Percentiles rank a stretch among this genome's conserved stretches.
These are phyloP conservation scores for Spialia ferax DNA, from an alignment of 2,888 invertebrate species.

Conservation along the genomic window DNA sequence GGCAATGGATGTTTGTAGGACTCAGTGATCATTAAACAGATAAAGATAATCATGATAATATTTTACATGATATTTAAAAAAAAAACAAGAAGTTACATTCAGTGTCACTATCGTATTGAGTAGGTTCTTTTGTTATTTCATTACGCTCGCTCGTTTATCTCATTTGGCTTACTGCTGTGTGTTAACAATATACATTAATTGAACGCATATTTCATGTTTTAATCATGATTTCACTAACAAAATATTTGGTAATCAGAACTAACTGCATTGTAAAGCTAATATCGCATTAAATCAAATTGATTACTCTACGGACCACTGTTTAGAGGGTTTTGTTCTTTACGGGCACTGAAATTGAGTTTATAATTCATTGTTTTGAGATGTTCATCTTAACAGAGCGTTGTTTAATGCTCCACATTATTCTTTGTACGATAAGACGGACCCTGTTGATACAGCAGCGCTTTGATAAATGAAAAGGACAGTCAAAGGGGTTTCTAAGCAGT, in stretches of 20 bases:
- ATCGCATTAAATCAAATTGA: conserved; percentile 35
- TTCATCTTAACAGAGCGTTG: conserved; percentile 7
- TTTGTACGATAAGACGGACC: conserved; percentile 31
- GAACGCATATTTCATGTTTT: conserved; percentile 32
- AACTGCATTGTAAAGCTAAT: conserved; percentile 35
- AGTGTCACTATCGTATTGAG: not conserved
- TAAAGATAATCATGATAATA: too few relatives aligned
- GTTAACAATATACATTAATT: conserved; percentile 33
- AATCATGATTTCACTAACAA: conserved; percentile 32
- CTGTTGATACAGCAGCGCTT: conserved; percentile 13
- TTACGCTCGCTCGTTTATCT: conserved; percentile 23
- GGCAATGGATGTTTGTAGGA: too few relatives aligned
- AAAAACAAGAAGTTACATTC: too few relatives aligned
- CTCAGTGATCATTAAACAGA: too few relatives aligned
- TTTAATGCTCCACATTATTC: conserved; percentile 38
- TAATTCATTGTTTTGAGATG: conserved; percentile 10
- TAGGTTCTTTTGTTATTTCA: conserved; percentile 22
- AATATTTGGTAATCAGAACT: conserved; percentile 39
- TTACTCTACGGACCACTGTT: not conserved
- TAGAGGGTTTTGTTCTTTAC: conserved; percentile 15
- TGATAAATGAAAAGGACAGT: conserved; percentile 31
- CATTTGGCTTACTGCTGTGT: conserved; percentile 15
- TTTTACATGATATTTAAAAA: too few relatives aligned
- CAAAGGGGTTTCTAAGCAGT: conserved; percentile 25
- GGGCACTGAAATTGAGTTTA: conserved; percentile 17